These are phyloP conservation scores for Dichetophora obliterata DNA, from an alignment of 2,888 invertebrate genomes.

Conservation along the genomic window DNA sequence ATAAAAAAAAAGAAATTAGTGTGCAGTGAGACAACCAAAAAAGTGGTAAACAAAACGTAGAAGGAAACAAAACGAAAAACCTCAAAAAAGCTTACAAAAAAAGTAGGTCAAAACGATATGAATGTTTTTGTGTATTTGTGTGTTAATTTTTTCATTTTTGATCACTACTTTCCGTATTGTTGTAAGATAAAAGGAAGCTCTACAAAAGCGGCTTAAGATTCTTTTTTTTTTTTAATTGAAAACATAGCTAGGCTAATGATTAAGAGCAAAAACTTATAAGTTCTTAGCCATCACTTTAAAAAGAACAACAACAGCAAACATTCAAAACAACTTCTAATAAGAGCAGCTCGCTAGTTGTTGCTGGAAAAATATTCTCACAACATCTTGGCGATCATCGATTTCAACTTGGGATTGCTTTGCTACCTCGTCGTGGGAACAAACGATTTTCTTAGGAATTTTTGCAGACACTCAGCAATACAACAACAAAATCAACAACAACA, in stretches of 20 bases:
- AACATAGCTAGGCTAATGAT: background rate
- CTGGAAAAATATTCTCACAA: background rate
- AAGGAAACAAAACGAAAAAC: constrained; percentile 1
- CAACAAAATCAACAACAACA: background rate
- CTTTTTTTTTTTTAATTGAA: background rate
- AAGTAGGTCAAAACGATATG: background rate
- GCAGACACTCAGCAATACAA: constrained; percentile 8
- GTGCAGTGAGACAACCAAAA: background rate
- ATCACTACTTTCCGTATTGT: background rate
- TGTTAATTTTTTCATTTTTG: background rate
- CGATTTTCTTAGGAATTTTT: constrained; percentile 32
- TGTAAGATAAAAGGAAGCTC: too few relatives aligned
- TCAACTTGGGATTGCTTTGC: background rate
- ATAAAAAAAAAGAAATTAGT: background rate
- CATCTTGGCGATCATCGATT: background rate
- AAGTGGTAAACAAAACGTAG: background rate
- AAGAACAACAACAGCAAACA: background rate
- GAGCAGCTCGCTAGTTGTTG: background rate
- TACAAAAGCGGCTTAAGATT: background rate
- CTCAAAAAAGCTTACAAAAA: background rate
- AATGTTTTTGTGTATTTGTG: background rate
- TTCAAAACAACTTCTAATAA: background rate
- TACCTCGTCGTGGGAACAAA: constrained; percentile 31
- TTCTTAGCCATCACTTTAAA: background rate
- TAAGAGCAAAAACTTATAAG: too few relatives aligned